Evolutionary conservation across 2,113 vertebrate genomes (phyloP).

Genomic region (Colius striatus): DNA sequence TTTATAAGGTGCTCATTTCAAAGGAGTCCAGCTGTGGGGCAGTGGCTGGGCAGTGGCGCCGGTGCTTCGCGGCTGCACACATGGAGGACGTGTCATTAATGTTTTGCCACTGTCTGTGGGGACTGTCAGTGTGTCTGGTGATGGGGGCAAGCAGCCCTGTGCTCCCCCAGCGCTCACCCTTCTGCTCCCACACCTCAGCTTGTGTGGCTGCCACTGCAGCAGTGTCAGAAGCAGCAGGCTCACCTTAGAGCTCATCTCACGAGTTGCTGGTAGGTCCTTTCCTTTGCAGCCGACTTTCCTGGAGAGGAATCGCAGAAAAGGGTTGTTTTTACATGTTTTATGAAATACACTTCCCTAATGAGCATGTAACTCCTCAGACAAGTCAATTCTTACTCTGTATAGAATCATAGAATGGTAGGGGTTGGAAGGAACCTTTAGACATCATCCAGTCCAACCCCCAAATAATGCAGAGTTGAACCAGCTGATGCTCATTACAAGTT

Average conservation of each 20-base stretch:
- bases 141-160: fast-evolving
- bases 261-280: background rate
- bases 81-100: slow-evolving; percentile 71
- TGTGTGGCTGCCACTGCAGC: fast-evolving
- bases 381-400: too few species aligned
- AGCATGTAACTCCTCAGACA: too few species aligned
- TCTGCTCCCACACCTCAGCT: too few species aligned
- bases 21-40: slow-evolving; percentile 22
- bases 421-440: too few species aligned
- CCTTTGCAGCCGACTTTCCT: background rate
- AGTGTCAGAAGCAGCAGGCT: background rate
- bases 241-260: too few species aligned
- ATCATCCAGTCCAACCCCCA: too few species aligned
- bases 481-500: background rate
- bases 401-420: too few species aligned
- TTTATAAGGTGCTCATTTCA: slow-evolving; percentile 68
- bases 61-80: slow-evolving; percentile 60
- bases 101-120: background rate
- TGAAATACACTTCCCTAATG: too few species aligned
- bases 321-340: too few species aligned
- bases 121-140: background rate
- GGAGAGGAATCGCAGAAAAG: background rate
- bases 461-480: background rate
- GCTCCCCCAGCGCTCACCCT: background rate
- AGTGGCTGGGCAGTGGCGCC: background rate